A percentile compares a stretch with the other conserved stretches of the same genome.
These are phyloP conservation scores for Bathynomus jamesi DNA, from an alignment of 1,140 invertebrate species.

Conservation along the genomic window DNA sequence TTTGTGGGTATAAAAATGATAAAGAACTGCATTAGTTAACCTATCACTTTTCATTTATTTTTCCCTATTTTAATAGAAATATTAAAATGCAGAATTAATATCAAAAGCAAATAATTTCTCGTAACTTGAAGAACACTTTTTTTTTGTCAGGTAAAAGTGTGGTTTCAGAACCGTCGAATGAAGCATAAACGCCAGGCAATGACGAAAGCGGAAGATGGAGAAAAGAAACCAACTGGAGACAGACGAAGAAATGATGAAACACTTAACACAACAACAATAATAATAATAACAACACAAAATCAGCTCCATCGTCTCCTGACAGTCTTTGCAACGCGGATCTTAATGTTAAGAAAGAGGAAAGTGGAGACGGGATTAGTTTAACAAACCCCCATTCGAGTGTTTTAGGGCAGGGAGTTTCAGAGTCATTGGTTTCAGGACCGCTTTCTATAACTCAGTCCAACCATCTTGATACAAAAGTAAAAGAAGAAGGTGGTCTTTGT, in stretches of 20 bases:
- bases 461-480: slow-evolving; percentile 15
- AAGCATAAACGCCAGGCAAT: slow-evolving; percentile 91
- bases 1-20: no score
- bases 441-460: slow-evolving; percentile 15
- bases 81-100: no score
- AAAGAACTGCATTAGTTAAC: no score
- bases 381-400: not conserved
- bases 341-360: slow-evolving; percentile 36
- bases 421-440: slow-evolving; percentile 5
- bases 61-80: no score
- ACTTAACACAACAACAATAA: slow-evolving; percentile 11
- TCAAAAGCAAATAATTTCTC: no score
- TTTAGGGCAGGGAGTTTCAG: not conserved
- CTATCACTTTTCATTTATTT: no score
- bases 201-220: slow-evolving; percentile 70
- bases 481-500: not conserved
- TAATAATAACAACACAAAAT: slow-evolving; percentile 33
- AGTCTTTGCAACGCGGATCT: slow-evolving; percentile 30
- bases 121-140: no score
- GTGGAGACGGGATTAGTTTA: slow-evolving; percentile 31
- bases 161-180: slow-evolving; percentile 98
- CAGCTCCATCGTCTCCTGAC: slow-evolving; percentile 32
- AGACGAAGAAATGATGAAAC: slow-evolving; percentile 11
- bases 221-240: slow-evolving; percentile 59
- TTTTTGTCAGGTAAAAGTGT: slow-evolving; percentile 65